Percentiles rank a stretch among this genome's conserved stretches.
These are phyloP conservation scores for Vireo griseus DNA, from an alignment of 2,797 vertebrate genomes.

Conservation along the genomic window DNA sequence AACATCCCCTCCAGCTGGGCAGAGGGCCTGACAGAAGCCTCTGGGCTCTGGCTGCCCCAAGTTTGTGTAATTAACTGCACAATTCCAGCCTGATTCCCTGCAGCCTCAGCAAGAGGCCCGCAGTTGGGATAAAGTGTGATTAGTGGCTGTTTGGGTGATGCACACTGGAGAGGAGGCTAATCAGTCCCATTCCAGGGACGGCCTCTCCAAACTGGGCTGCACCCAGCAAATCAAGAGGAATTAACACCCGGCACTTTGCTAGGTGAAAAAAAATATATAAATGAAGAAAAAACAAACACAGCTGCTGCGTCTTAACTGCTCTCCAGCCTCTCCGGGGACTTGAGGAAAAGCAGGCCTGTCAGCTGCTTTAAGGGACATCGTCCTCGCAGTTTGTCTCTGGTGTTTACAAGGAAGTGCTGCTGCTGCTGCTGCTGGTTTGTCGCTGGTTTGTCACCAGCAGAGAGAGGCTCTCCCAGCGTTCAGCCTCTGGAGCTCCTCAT, in stretches of 20 bases:
- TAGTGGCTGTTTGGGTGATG: constrained; percentile 35
- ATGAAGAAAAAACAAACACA: constrained; percentile 35
- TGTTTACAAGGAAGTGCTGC: neutral
- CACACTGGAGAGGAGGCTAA: constrained; percentile 22
- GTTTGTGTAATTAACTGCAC: neutral
- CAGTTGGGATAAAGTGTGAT: constrained; percentile 7
- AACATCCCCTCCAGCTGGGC: neutral
- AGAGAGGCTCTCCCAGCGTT: neutral
- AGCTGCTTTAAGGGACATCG: constrained; percentile 23
- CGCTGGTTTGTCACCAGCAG: neutral
- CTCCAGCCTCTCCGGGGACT: neutral
- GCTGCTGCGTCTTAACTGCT: neutral
- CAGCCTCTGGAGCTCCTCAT: neutral
- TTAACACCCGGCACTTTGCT: constrained; percentile 16
- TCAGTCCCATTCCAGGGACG: constrained; percentile 15
- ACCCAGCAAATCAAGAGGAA: constrained; percentile 47
- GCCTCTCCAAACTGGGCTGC: constrained; percentile 28
- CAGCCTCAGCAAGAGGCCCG: neutral
- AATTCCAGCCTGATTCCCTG: neutral
- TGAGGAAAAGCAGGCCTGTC: constrained; percentile 12
- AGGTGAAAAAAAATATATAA: neutral
- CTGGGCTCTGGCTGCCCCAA: neutral
- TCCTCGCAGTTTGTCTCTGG: neutral
- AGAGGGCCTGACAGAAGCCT: neutral
- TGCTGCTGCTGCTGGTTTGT: neutral